Evolutionary conservation across 1,140 invertebrate species (phyloP), one percentile per base, ranked within the genome.

Genomic region (Drosophila gunungcola): DNA sequence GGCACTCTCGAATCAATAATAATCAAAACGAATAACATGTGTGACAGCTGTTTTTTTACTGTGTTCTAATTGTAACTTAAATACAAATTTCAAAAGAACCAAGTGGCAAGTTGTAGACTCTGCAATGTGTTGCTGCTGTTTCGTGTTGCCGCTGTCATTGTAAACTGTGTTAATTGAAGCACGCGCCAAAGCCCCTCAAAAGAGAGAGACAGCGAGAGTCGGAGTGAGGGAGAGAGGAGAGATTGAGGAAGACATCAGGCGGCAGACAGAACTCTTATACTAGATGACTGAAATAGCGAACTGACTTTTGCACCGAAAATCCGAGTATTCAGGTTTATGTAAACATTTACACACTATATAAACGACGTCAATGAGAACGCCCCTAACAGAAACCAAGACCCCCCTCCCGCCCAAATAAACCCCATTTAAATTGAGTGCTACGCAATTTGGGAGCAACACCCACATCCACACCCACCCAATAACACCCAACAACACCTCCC

Each of bases 121-220:
- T 52, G 49, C 9, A 34, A 52, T 52, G 32, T 52, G 49, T 36
- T 36, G 49, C 49, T 55, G 60, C 13, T 68, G 53, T 32, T 41
- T 55, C 48, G 29, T 54, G 64, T 16, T 73, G 69, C 69, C 39
- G 67, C 55, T 73, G 55, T 74, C 49, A 36, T 21, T 52, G 49
- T 68, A 82, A 60, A 78, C 65, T 76, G 83, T 88, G 82, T 88
- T 86, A 88, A 86, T 88, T 86, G 69, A 78, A 86, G 78, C 82
- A 85, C 82, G 83, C 83, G 82, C 65, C 68, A 29, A 57, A 39
- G 27, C 51, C 29, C 27, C 42, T 21, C 32, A 52, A 43, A 42
- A 38, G 45, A 54, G 39, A 64, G 48, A 55, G 75, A 70, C 32
- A 56, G 55, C n/a, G 42, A 39, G 52, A 41, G 45, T 11, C 3